phyloP scores from a whole-genome alignment of 37 sponge, comb jelly and placozoan species.

The Tethya wilhelma region DNA sequence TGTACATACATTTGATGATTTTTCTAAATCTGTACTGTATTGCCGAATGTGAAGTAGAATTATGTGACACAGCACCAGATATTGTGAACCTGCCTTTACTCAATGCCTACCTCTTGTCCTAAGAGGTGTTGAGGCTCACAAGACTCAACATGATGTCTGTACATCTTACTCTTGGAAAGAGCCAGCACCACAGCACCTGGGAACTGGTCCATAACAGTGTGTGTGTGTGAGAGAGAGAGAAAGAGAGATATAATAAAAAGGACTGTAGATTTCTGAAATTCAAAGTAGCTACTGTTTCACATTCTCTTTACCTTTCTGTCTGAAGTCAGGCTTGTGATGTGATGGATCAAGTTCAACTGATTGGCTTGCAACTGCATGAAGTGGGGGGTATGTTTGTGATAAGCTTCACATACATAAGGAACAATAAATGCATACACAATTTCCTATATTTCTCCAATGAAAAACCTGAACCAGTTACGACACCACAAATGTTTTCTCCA shows the following conservation, averaged over 20 bases:
- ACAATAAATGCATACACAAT: no score
- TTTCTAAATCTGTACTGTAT: no score
- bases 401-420: no score
- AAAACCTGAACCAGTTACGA: no score
- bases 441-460: no score
- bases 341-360: slow-evolving; percentile 43
- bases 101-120: slow-evolving; percentile 21
- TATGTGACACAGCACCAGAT: background rate
- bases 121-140: slow-evolving; percentile 5
- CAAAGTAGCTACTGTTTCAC: background rate
- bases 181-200: slow-evolving; percentile 49
- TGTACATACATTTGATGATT: no score
- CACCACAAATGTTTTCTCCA: no score
- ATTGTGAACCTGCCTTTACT: background rate
- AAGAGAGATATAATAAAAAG: background rate
- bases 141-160: background rate
- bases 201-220: slow-evolving; percentile 8
- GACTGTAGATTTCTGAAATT: background rate
- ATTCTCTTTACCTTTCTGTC: slow-evolving; percentile 6
- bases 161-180: slow-evolving; percentile 44
- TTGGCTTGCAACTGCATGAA: slow-evolving; percentile 32
- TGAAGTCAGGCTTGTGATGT: slow-evolving; percentile 7
- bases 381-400: no score
- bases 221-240: no score
- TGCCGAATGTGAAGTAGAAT: background rate